These are phyloP conservation scores for Hemiscyllium ocellatum DNA, from an alignment of 2,113 vertebrate species.

Conservation along the genomic window DNA sequence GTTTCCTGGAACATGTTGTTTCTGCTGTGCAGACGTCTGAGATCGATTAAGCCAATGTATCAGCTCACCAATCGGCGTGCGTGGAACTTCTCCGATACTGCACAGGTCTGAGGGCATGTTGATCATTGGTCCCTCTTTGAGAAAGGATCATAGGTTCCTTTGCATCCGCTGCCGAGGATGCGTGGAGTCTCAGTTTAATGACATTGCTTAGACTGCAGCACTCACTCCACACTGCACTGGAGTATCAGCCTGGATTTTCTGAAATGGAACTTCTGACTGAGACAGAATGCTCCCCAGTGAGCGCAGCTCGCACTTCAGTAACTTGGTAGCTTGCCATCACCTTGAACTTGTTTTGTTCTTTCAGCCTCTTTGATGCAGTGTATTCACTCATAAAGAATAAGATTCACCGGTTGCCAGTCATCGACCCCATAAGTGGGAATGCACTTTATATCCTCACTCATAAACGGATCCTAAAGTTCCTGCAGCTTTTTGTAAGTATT, in stretches of 20 bases:
- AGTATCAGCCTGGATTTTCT: background rate
- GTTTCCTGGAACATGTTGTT: too few relatives aligned
- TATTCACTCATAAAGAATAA: constrained; percentile 95
- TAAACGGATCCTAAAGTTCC: constrained; percentile 98
- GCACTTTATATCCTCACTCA: constrained; percentile 98
- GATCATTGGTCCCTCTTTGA: background rate
- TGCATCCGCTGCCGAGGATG: background rate
- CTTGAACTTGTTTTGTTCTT: constrained; percentile 44
- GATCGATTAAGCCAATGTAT: too few relatives aligned
- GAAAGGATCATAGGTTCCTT: too few relatives aligned
- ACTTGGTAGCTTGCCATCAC: background rate
- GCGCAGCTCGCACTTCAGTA: background rate
- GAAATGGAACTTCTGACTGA: background rate
- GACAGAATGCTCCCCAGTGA: background rate
- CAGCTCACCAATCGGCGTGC: too few relatives aligned
- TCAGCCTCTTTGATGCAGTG: constrained; percentile 90
- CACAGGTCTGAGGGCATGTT: too few relatives aligned
- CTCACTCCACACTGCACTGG: background rate
- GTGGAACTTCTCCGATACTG: too few relatives aligned
- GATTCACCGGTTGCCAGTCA: constrained; percentile 95
- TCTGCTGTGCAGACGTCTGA: too few relatives aligned
- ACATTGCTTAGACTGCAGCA: background rate
- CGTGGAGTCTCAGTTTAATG: background rate
- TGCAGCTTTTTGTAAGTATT: constrained; percentile 95
- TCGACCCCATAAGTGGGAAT: constrained; percentile 90